Conservation (phyloP, 2,888 invertebrate genomes). For the Isotomurus palustris region DNA sequence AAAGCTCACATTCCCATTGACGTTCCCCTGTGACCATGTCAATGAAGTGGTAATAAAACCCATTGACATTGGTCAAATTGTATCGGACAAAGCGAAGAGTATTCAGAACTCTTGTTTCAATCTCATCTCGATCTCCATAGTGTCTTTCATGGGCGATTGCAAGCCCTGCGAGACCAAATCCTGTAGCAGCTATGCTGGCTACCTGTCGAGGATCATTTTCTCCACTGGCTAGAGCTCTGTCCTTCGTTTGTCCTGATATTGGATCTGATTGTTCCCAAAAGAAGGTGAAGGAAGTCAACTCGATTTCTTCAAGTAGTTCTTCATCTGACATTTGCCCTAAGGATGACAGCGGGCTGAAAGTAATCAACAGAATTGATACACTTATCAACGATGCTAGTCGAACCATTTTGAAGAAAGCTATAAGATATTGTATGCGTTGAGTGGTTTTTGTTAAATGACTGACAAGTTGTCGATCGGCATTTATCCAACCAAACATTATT, state of each 20-base stretch:
- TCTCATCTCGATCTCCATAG: conserved; percentile 21
- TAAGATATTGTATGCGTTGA: no score
- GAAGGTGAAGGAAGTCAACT: conserved; percentile 32
- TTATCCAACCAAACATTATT: no score
- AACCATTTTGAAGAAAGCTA: no score
- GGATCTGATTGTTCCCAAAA: conserved; percentile 42
- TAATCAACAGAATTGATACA: no score
- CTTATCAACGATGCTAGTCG: no score
- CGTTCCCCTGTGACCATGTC: conserved; percentile 38
- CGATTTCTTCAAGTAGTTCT: conserved; percentile 37
- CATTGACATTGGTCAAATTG: conserved; percentile 33
- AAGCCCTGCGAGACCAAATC: conserved; percentile 36
- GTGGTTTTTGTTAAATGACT: no score
- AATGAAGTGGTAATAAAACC: conserved; percentile 42
- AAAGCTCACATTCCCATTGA: conserved; percentile 41
- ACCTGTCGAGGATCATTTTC: conserved; percentile 31
- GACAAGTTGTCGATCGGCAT: no score
- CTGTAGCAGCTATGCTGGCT: conserved; percentile 38
- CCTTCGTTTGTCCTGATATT: conserved; percentile 41
- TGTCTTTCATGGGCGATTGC: conserved; percentile 37
- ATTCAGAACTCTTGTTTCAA: conserved; percentile 27
- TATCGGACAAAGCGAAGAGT: conserved; percentile 33
- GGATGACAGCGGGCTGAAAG: no score
- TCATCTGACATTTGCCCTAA: conserved; percentile 21
- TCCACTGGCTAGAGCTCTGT: conserved; percentile 34